Evolutionary conservation across 1,140 invertebrate genomes (phyloP).

Genomic region (Oncopodura yosiiana): DNA sequence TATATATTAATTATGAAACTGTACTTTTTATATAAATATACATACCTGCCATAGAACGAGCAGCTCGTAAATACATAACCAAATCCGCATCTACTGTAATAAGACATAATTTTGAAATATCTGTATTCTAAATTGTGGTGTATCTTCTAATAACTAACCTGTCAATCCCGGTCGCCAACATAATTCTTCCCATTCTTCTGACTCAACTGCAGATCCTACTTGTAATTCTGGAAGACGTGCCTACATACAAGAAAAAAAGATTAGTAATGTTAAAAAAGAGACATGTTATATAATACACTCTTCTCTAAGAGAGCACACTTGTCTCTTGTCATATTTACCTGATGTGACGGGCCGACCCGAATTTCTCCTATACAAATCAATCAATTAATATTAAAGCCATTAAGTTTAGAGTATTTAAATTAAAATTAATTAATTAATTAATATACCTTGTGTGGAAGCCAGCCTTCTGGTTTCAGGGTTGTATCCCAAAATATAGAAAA

Average conservation of each 20-base stretch:
- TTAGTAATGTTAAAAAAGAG: not conserved
- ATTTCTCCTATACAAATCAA: conserved; percentile 60
- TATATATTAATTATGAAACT: not conserved
- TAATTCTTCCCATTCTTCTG: conserved; percentile 71
- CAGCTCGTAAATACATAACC: conserved; percentile 92
- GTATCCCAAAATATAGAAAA: conserved; percentile 41
- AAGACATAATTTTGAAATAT: too few species aligned
- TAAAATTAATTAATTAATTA: too few species aligned
- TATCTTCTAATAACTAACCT: too few species aligned
- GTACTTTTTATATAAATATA: conserved; percentile 4
- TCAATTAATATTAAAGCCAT: not conserved
- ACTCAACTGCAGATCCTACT: conserved; percentile 50
- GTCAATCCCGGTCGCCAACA: conserved; percentile 84
- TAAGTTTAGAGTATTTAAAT: too few species aligned
- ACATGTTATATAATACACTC: too few species aligned
- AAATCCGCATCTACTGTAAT: conserved; percentile 72
- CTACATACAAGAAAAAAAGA: conserved; percentile 41
- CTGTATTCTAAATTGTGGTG: too few species aligned
- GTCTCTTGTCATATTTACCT: too few species aligned
- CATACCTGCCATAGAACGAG: conserved; percentile 76
- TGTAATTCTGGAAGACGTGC: conserved; percentile 69
- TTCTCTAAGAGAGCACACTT: too few species aligned
- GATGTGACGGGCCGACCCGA: conserved; percentile 84
- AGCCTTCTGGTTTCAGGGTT: conserved; percentile 54
- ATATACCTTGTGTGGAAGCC: conserved; percentile 69